Evolutionary conservation across 1,140 invertebrate species (phyloP).

Genomic region (Pararge aegeria): DNA sequence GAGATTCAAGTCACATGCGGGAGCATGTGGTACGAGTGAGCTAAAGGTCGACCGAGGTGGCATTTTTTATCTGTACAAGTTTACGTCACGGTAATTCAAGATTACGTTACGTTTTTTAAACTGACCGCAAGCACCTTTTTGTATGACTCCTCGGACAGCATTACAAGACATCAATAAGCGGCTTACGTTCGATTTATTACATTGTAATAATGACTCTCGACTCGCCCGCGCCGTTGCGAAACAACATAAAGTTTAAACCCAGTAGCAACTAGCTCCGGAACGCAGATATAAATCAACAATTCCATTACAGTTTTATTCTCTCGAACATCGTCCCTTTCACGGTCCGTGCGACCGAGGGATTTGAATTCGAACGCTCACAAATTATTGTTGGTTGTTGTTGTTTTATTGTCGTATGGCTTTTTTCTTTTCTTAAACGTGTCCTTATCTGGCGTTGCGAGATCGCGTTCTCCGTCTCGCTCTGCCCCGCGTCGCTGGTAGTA

Average conservation of each 20-base stretch:
- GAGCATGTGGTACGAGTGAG: slow-evolving; percentile 48
- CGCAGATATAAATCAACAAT: slow-evolving; percentile 60
- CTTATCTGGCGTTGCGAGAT: slow-evolving; percentile 27
- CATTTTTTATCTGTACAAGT: slow-evolving; percentile 53
- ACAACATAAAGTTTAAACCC: slow-evolving; percentile 59
- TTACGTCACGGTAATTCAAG: slow-evolving; percentile 17
- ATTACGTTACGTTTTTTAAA: slow-evolving; percentile 9
- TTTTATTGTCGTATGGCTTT: slow-evolving; percentile 70
- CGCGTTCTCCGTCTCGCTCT: slow-evolving; percentile 40
- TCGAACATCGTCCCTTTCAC: slow-evolving; percentile 56
- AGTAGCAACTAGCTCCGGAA: slow-evolving; percentile 44
- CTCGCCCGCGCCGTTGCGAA: slow-evolving; percentile 44
- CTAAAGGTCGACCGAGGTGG: slow-evolving; percentile 67
- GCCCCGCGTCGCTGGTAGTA: slow-evolving; percentile 51
- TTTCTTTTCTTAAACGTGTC: slow-evolving; percentile 42
- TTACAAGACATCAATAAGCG: slow-evolving; percentile 32
- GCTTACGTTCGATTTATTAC: slow-evolving; percentile 51
- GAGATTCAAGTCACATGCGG: slow-evolving; percentile 64
- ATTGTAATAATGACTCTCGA: slow-evolving; percentile 41
- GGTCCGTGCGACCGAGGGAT: slow-evolving; percentile 37
- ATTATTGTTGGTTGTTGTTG: slow-evolving; percentile 66
- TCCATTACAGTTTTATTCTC: slow-evolving; percentile 59
- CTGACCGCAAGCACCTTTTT: slow-evolving; percentile 10
- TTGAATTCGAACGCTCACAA: slow-evolving; percentile 55
- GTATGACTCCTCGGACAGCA: slow-evolving; percentile 21